Evolutionary conservation across 2,113 vertebrate genomes (phyloP), one percentile per base, ranked within the genome.

Genomic region (Sinocyclocheilus anophthalmus): DNA sequence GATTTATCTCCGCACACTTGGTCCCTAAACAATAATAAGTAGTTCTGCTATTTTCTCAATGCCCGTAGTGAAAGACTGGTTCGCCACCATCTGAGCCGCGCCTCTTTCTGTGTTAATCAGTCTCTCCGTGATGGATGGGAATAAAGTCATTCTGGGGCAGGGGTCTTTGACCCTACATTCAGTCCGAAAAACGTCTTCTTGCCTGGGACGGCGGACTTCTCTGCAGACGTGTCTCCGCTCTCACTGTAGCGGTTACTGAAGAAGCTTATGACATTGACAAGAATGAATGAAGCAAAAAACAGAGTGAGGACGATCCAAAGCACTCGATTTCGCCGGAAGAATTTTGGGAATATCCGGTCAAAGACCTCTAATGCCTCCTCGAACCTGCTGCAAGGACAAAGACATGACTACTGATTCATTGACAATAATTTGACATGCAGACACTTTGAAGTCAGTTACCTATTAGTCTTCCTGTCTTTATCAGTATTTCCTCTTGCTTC

Each of bases 181-280:
- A 91, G 87, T 88, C 90, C 92, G 86, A 90, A 92, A 86, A 91
- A 90, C 78, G 91, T 92, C 53, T 86, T 90, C 53, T 87, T 59
- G 22, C 78, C 90, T 61, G 42, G 69, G 50, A 86, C 67, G 75
- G 67, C 87, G 39, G 92, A 84, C 63, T 81, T 88, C 18, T 33
- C 30, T 33, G 85, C 70, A 79, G 93, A 93, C 26, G 91, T 91
- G 92, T 95, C 92, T 26, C 92, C 91, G 1, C 84, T 90, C 24
- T 90, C 91, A 20, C 84, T 91, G 88, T 93, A 92, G 87, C 91
- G 87, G 85, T 89, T 91, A 75, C 89, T 92, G 78, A 94, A 94
- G 88, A 94, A 94, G 9, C 91, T 93, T 63, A 94, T 92, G 85
- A 95, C 86, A 84, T 92, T 95, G 89, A 94, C 91, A 16, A 94